phyloP scores from a whole-genome alignment of 2,113 vertebrate species.

The Archocentrus centrarchus region DNA sequence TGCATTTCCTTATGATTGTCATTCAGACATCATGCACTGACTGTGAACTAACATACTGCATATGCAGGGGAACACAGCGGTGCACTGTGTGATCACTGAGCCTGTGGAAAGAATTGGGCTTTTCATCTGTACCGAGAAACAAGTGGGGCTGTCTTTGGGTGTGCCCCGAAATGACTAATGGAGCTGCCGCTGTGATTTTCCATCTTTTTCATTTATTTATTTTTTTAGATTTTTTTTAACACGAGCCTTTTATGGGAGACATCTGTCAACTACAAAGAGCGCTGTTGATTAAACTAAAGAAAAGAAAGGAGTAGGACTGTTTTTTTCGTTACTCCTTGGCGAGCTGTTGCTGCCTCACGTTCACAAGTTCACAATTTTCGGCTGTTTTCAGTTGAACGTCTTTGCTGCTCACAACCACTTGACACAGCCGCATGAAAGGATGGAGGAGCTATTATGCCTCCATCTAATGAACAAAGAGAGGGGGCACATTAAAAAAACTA shows the following conservation, averaged over 20 bases:
- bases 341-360: neutral
- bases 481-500: neutral
- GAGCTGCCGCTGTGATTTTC: conserved; percentile 9
- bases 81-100: conserved; percentile 36
- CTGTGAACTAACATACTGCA: conserved; percentile 4
- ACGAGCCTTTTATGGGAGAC: neutral
- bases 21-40: conserved; percentile 12
- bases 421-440: neutral
- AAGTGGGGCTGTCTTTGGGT: conserved; percentile 1
- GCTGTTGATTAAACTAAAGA: neutral
- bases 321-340: neutral
- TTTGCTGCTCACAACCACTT: conserved; percentile 1
- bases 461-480: conserved; percentile 26
- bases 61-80: conserved; percentile 9
- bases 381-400: neutral
- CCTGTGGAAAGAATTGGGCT: conserved; percentile 20
- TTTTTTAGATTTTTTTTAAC: neutral
- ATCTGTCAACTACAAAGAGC: neutral
- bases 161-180: neutral
- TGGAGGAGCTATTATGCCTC: neutral
- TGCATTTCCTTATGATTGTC: neutral
- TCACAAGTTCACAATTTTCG: neutral
- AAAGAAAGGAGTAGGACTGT: neutral
- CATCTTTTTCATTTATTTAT: neutral
- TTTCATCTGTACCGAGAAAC: conserved; percentile 15